A percentile compares a stretch with the other conserved stretches of the same genome.
These are phyloP conservation scores for Bombyx huttoni DNA, from an alignment of 2,888 invertebrate species.

Conservation along the genomic window DNA sequence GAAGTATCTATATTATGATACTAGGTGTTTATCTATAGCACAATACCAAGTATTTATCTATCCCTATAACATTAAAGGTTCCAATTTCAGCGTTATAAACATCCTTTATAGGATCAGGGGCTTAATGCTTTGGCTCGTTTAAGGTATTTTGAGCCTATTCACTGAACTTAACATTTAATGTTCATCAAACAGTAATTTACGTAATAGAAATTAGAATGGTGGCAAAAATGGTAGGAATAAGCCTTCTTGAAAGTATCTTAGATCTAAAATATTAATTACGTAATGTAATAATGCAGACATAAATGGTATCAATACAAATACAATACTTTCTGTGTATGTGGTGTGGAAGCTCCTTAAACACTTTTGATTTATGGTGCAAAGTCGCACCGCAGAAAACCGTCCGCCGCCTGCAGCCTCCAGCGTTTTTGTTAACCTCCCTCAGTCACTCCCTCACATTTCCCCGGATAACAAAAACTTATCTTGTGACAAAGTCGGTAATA, in stretches of 20 bases:
- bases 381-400: conserved; percentile 38
- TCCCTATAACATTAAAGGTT: background rate
- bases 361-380: conserved; percentile 63
- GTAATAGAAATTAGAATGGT: too few species aligned
- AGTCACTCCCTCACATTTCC: conserved; percentile 20
- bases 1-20: too few species aligned
- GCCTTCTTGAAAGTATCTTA: background rate
- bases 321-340: background rate
- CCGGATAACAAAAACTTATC: conserved; percentile 27
- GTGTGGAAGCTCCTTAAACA: conserved; percentile 22
- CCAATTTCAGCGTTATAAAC: background rate
- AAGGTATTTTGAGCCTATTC: background rate
- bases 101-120: background rate
- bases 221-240: too few species aligned
- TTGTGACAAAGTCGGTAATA: conserved; percentile 7
- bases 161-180: background rate
- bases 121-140: background rate
- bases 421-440: conserved; percentile 49
- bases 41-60: background rate
- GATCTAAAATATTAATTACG: background rate
- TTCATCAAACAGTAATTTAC: background rate
- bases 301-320: too few species aligned
- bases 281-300: background rate
- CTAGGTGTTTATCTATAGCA: background rate
- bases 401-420: conserved; percentile 35